Percentiles rank a stretch among this genome's conserved stretches.
phyloP scores from a whole-genome alignment of 2,888 invertebrate genomes.

The Rhogogaster chlorosoma region DNA sequence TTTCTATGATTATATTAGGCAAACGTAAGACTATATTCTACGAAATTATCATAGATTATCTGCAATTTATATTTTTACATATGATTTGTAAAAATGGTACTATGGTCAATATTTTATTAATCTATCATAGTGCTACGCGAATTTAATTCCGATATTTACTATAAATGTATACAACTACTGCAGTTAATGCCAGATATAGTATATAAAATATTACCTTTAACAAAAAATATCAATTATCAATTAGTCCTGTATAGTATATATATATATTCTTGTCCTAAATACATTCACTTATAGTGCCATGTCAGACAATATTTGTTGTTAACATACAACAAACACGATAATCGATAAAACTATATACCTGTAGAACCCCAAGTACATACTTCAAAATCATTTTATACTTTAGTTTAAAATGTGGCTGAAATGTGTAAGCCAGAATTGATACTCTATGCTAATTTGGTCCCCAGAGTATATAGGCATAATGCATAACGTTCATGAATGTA shows the following conservation, averaged over 20 bases:
- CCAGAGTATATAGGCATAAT: background rate
- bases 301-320: slow-evolving; percentile 48
- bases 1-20: background rate
- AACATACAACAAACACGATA: slow-evolving; percentile 38
- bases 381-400: slow-evolving; percentile 16
- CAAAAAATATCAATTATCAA: slow-evolving; percentile 16
- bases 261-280: slow-evolving; percentile 20
- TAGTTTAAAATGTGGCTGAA: background rate
- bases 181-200: slow-evolving; percentile 13
- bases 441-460: background rate
- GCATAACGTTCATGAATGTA: background rate
- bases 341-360: slow-evolving; percentile 21
- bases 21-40: slow-evolving; percentile 21
- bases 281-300: slow-evolving; percentile 47
- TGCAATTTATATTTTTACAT: slow-evolving; percentile 22
- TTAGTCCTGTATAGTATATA: background rate
- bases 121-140: slow-evolving; percentile 4
- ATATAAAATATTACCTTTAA: slow-evolving; percentile 2
- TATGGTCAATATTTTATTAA: slow-evolving; percentile 23
- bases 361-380: slow-evolving; percentile 13
- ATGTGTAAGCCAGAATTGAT: background rate
- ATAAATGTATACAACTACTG: slow-evolving; percentile 3
- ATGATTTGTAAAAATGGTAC: slow-evolving; percentile 35
- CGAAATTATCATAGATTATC: slow-evolving; percentile 25
- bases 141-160: slow-evolving; percentile 2